Conservation (phyloP, 2,888 invertebrate genomes). For the Apamea crenata region DNA sequence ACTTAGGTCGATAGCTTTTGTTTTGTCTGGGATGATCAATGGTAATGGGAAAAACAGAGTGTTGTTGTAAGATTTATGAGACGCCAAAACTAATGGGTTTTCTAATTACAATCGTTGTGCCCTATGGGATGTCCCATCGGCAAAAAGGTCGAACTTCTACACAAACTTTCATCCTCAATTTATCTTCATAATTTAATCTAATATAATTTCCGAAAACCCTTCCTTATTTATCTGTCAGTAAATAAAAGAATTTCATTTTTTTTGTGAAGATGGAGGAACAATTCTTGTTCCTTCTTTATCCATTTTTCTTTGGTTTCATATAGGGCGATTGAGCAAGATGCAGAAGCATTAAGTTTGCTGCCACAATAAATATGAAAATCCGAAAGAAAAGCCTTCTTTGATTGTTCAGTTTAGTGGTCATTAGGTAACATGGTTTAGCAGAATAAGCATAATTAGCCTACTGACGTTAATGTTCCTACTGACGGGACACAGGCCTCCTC, state of each 20-base stretch:
- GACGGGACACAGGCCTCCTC: background rate
- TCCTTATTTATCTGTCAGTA: too few species aligned
- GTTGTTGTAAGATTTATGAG: slow-evolving; percentile 1
- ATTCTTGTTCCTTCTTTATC: background rate
- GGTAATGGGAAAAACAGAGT: background rate
- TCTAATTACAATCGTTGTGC: background rate
- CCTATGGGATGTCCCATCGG: background rate
- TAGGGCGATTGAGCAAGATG: background rate
- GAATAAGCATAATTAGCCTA: background rate
- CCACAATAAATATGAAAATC: background rate
- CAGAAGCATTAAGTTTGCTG: background rate
- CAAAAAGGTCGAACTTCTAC: background rate
- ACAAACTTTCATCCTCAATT: background rate
- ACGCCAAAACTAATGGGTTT: background rate
- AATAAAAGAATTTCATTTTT: background rate
- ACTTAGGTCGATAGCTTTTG: slow-evolving; percentile 12
- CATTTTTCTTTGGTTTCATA: background rate
- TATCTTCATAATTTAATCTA: background rate
- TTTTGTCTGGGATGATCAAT: background rate
- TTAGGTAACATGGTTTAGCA: background rate
- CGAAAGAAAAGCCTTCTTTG: background rate
- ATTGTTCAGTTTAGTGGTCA: background rate
- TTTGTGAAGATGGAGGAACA: background rate
- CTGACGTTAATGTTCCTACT: background rate
- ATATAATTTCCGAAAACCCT: background rate